A percentile compares a stretch with the other conserved stretches of the same genome.
Evolutionary conservation across 2,888 invertebrate species (phyloP).

Genomic region (Ormia ochracea): DNA sequence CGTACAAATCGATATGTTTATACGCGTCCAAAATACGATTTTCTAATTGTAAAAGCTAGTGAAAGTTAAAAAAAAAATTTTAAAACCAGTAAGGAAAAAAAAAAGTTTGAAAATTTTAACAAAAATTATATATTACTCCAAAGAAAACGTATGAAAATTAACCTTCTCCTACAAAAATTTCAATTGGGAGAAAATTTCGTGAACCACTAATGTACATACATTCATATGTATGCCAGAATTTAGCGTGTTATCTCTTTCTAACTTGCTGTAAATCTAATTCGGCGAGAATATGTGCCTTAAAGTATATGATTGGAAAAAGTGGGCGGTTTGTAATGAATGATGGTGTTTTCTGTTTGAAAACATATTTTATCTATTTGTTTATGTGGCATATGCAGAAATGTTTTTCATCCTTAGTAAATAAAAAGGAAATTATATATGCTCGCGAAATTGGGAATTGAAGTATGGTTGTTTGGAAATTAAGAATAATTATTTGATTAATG

Average conservation of each 20-base stretch:
- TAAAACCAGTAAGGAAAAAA: conserved; percentile 48
- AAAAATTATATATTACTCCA: not conserved
- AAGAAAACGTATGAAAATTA: not conserved
- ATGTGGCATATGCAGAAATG: conserved; percentile 68
- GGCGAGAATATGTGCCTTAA: conserved; percentile 1
- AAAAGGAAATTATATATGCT: no score
- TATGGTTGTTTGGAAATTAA: no score
- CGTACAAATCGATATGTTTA: conserved; percentile 61
- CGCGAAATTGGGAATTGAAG: no score
- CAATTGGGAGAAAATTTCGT: conserved; percentile 1
- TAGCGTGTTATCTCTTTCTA: conserved; percentile 43
- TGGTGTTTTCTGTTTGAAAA: conserved; percentile 52
- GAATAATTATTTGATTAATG: no score
- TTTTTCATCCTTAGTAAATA: conserved; percentile 9
- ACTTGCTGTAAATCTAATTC: not conserved
- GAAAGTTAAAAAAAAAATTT: conserved; percentile 12
- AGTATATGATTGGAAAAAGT: conserved; percentile 50
- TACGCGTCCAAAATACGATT: conserved; percentile 44
- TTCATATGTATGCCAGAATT: not conserved
- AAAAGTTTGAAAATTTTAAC: not conserved
- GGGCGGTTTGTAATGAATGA: conserved; percentile 59
- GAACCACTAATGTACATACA: no score
- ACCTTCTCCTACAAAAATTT: not conserved
- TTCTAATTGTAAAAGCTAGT: conserved; percentile 36
- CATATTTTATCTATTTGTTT: conserved; percentile 64